Percentiles rank a stretch among this genome's conserved stretches.
Conservation (phyloP, 2,797 vertebrate genomes). For the Limosa lapponica region DNA sequence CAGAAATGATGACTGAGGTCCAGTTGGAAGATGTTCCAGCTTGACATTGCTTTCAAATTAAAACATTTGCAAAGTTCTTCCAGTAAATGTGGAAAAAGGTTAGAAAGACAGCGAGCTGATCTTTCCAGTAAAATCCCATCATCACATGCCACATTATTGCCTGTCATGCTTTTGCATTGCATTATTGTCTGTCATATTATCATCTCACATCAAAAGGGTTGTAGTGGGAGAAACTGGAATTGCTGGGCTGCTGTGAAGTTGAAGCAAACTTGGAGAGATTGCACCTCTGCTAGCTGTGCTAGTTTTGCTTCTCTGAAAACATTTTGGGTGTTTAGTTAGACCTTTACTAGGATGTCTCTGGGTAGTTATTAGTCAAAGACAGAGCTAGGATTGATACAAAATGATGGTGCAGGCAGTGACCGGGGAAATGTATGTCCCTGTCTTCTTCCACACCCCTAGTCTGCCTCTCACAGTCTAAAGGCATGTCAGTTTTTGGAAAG, state of each 20-base stretch:
- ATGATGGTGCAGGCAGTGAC: neutral
- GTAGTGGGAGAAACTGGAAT: neutral
- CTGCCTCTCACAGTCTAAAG: neutral
- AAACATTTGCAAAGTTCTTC: constrained; percentile 25
- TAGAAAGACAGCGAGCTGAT: neutral
- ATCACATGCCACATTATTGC: neutral
- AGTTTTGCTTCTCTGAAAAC: neutral
- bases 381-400: neutral
- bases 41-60: constrained; percentile 43
- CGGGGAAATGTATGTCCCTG: neutral
- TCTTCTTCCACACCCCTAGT: neutral
- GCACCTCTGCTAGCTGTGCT: neutral
- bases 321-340: neutral
- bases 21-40: constrained; percentile 37
- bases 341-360: neutral
- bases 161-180: neutral
- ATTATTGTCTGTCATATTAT: neutral
- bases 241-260: neutral
- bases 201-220: neutral
- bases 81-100: constrained; percentile 28
- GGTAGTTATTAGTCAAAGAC: neutral
- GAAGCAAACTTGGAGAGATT: neutral
- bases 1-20: constrained; percentile 24
- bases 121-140: constrained; percentile 26
- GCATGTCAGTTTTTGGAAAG: neutral